phyloP scores from a whole-genome alignment of 2,113 vertebrate genomes.

The Poeciliopsis retropinna region DNA sequence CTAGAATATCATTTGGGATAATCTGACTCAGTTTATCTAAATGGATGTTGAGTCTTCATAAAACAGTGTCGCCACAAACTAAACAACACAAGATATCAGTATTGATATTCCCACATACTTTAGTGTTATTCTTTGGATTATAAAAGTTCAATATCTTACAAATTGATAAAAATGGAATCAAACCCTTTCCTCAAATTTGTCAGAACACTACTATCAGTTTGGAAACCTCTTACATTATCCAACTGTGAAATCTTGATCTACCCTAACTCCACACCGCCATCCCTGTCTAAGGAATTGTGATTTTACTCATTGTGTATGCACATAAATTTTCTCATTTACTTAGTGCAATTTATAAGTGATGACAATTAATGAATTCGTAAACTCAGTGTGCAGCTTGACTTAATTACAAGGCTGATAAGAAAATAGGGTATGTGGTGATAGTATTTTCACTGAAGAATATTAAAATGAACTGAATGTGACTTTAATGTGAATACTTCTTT shows the following conservation, averaged over 20 bases:
- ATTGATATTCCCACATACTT: background rate
- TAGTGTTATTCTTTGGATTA: background rate
- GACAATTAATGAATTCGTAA: slow-evolving; percentile 16
- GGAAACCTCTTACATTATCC: background rate
- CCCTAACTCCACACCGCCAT: background rate
- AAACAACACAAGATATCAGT: background rate
- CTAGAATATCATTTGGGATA: slow-evolving; percentile 31
- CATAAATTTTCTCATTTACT: slow-evolving; percentile 7
- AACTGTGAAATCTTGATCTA: background rate
- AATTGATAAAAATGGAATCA: background rate
- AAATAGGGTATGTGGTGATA: background rate
- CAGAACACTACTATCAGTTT: background rate
- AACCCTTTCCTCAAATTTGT: background rate
- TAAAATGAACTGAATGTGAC: slow-evolving; percentile 4
- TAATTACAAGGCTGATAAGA: slow-evolving; percentile 14
- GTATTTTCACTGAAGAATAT: background rate
- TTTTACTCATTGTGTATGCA: slow-evolving; percentile 25
- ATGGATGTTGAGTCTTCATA: background rate
- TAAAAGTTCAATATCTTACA: background rate
- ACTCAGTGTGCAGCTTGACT: slow-evolving; percentile 23
- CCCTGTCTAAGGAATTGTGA: slow-evolving; percentile 2
- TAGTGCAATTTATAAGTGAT: slow-evolving; percentile 17
- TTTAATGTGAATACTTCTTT: background rate
- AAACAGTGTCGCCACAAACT: background rate
- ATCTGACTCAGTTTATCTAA: slow-evolving; percentile 24